Evolutionary conservation across 2,888 invertebrate genomes (phyloP).

Genomic region (Drosophila algonquin): DNA sequence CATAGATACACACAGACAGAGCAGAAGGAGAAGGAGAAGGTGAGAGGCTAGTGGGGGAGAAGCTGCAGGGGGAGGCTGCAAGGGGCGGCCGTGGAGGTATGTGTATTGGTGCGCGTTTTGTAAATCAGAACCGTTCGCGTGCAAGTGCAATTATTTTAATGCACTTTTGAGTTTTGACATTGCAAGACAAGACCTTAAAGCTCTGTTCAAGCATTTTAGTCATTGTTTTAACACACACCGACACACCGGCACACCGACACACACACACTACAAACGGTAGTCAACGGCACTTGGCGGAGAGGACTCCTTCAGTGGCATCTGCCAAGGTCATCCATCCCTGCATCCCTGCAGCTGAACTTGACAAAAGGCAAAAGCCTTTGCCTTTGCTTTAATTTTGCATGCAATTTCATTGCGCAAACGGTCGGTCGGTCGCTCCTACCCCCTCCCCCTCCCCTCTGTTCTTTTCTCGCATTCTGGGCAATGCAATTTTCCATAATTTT

Average conservation of each 20-base stretch:
- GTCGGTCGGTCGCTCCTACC: slow-evolving; percentile 1
- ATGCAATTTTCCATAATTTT: slow-evolving; percentile 55
- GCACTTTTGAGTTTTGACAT: slow-evolving; percentile 81
- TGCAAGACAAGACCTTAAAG: slow-evolving; percentile 56
- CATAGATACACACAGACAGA: background rate
- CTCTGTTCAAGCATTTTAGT: slow-evolving; percentile 67
- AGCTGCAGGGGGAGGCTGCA: no score
- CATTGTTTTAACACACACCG: slow-evolving; percentile 60
- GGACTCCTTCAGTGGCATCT: slow-evolving; percentile 36
- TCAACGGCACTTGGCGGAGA: slow-evolving; percentile 32
- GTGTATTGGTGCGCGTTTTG: slow-evolving; percentile 21
- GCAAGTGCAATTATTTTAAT: slow-evolving; percentile 83
- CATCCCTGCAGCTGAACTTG: slow-evolving; percentile 63
- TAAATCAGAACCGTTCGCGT: slow-evolving; percentile 42
- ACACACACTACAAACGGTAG: background rate
- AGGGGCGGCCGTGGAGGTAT: background rate
- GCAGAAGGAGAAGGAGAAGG: background rate
- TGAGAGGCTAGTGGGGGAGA: no score
- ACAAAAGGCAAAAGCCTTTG: slow-evolving; percentile 27
- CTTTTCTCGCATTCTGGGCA: background rate
- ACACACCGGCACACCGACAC: slow-evolving; percentile 12
- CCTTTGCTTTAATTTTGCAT: slow-evolving; percentile 48
- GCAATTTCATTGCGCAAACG: slow-evolving; percentile 44
- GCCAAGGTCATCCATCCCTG: slow-evolving; percentile 56
- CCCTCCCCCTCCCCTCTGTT: slow-evolving; percentile 5